Evolutionary conservation across 1,140 invertebrate species (phyloP).

Genomic region (Olivierus martensii): DNA sequence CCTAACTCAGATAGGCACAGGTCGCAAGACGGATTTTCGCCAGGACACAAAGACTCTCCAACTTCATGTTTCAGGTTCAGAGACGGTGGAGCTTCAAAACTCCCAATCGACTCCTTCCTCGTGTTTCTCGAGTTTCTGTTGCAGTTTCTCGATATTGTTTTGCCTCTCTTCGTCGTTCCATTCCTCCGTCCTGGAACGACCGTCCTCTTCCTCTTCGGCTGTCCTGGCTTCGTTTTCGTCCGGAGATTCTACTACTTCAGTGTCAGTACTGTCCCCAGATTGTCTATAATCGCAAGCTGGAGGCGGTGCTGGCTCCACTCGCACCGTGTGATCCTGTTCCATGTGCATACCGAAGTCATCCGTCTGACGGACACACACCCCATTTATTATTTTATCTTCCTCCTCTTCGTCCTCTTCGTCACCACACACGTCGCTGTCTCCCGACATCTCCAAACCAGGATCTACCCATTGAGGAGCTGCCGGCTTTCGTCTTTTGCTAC

Average conservation of each 20-base stretch:
- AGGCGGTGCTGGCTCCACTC: constrained; percentile 9
- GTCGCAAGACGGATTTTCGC: no score
- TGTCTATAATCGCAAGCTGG: background rate
- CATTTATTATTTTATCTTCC: constrained; percentile 54
- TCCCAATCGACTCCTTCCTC: constrained; percentile 16
- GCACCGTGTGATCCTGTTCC: constrained; percentile 7
- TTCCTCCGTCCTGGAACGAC: constrained; percentile 1
- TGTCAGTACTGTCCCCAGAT: background rate
- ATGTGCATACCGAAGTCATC: constrained; percentile 16
- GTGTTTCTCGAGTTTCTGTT: constrained; percentile 11
- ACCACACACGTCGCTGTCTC: constrained; percentile 21
- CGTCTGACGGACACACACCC: constrained; percentile 73
- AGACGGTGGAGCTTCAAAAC: constrained; percentile 6
- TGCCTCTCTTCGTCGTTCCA: constrained; percentile 12
- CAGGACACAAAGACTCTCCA: no score
- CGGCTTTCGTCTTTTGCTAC: constrained; percentile 59
- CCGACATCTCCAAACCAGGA: constrained; percentile 66
- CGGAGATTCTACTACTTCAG: background rate
- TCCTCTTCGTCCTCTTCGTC: constrained; percentile 14
- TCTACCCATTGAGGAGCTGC: constrained; percentile 95
- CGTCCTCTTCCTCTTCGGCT: constrained; percentile 5
- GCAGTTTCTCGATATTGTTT: constrained; percentile 15
- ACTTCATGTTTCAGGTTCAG: no score
- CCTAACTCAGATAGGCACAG: no score
- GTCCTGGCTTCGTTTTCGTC: constrained; percentile 7